These are phyloP conservation scores for Carabus problematicus DNA, from an alignment of 2,888 invertebrate genomes.

Conservation along the genomic window DNA sequence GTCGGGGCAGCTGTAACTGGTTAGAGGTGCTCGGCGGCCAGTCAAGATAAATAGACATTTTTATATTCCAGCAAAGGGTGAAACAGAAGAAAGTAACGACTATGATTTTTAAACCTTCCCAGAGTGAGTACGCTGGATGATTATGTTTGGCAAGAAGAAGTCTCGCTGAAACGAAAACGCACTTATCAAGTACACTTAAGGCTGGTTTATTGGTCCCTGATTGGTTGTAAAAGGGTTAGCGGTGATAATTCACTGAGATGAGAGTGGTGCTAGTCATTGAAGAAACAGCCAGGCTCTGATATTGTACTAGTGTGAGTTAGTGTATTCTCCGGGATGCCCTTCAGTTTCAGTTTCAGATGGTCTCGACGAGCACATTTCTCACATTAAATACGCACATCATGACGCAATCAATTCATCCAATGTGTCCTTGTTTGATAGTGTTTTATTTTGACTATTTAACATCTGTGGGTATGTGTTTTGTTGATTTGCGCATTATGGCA, in stretches of 20 bases:
- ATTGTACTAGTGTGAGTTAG: conserved; percentile 12
- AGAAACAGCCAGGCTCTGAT: conserved; percentile 10
- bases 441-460: too few relatives aligned
- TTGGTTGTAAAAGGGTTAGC: conserved; percentile 61
- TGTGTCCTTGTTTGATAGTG: too few relatives aligned
- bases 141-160: conserved; percentile 53
- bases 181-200: conserved; percentile 60
- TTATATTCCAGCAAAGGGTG: conserved; percentile 1
- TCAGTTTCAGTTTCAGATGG: neutral
- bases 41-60: conserved; percentile 28
- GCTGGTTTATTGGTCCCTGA: conserved; percentile 61
- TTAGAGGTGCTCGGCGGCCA: neutral
- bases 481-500: too few relatives aligned
- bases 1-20: neutral
- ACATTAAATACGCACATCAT: too few relatives aligned
- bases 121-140: conserved; percentile 6
- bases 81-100: neutral
- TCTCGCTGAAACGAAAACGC: conserved; percentile 53
- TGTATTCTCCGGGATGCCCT: neutral
- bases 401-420: too few relatives aligned
- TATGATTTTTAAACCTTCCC: neutral
- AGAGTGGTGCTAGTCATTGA: conserved; percentile 20
- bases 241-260: conserved; percentile 56
- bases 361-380: neutral
- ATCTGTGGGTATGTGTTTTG: too few relatives aligned